Conservation (phyloP, 30 jellyfish, hydroid and myxozoan genomes). For the Sanderia malayensis region DNA sequence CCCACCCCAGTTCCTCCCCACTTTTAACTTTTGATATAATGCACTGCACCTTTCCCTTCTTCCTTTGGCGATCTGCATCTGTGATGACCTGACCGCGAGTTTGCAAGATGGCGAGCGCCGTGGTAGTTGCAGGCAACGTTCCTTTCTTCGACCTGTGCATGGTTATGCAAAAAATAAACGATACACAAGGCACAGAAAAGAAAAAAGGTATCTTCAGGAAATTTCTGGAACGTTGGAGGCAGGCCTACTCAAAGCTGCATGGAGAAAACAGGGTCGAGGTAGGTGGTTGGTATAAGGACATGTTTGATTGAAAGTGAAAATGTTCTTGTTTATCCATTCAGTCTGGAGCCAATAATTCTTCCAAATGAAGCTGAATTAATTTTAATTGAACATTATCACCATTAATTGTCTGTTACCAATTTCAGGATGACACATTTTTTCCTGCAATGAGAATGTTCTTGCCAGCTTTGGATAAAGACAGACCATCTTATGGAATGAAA, state of each 20-base stretch:
- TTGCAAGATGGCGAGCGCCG: not conserved
- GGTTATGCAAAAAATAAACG: conserved; percentile 68
- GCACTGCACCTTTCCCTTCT: too few relatives aligned
- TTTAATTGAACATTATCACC: too few relatives aligned
- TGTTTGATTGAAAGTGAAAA: too few relatives aligned
- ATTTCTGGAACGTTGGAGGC: conserved; percentile 76
- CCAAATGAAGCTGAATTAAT: too few relatives aligned
- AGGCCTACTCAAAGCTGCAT: conserved; percentile 59
- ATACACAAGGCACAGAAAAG: conserved; percentile 67
- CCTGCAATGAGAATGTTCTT: conserved; percentile 86
- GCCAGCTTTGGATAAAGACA: conserved; percentile 91
- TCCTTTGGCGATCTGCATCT: too few relatives aligned
- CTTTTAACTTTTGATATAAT: too few relatives aligned
- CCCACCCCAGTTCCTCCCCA: too few relatives aligned
- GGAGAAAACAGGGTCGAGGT: conserved; percentile 48
- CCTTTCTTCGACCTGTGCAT: conserved; percentile 75
- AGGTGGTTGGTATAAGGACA: too few relatives aligned
- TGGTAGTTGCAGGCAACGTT: conserved; percentile 59
- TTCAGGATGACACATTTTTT: conserved; percentile 83
- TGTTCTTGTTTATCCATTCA: too few relatives aligned
- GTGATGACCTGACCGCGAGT: too few relatives aligned
- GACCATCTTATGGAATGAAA: conserved; percentile 98
- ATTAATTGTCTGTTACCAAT: too few relatives aligned
- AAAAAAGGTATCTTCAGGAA: conserved; percentile 68
- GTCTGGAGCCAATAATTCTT: too few relatives aligned